Evolutionary conservation across 2,113 vertebrate species (phyloP).

Genomic region (Erinaceus europaeus): DNA sequence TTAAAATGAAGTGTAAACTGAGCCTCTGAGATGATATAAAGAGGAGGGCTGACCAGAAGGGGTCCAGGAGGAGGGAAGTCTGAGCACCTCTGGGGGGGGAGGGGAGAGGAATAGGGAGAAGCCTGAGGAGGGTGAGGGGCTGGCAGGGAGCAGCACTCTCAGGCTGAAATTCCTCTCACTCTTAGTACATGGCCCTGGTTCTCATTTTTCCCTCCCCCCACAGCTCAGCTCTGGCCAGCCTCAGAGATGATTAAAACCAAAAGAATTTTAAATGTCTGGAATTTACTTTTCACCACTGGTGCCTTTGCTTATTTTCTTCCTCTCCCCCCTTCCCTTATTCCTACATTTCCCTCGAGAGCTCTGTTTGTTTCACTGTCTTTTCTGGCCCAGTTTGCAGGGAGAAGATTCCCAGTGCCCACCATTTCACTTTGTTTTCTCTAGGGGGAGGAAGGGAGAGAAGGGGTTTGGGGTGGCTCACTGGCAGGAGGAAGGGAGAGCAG

Average conservation of each 20-base stretch:
- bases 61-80: background rate
- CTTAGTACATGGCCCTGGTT: conserved; percentile 42
- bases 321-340: conserved; percentile 16
- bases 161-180: background rate
- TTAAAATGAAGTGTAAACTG: conserved; percentile 35
- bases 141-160: background rate
- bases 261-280: conserved; percentile 79
- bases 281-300: conserved; percentile 69
- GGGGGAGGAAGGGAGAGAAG: background rate
- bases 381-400: conserved; percentile 16
- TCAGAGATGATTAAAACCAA: conserved; percentile 78
- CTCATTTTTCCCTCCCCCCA: conserved; percentile 61
- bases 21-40: conserved; percentile 44
- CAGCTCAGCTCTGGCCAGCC: conserved; percentile 37
- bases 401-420: conserved; percentile 58
- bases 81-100: background rate
- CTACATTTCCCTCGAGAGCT: conserved; percentile 59
- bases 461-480: background rate
- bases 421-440: conserved; percentile 57
- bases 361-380: conserved; percentile 42
- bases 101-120: background rate
- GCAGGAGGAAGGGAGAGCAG: conserved; percentile 46
- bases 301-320: conserved; percentile 26
- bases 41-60: background rate
- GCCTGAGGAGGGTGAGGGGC: background rate